Base-by-base conservation (phyloP, 2,113 vertebrate species). In the Gambusia affinis region DNA sequence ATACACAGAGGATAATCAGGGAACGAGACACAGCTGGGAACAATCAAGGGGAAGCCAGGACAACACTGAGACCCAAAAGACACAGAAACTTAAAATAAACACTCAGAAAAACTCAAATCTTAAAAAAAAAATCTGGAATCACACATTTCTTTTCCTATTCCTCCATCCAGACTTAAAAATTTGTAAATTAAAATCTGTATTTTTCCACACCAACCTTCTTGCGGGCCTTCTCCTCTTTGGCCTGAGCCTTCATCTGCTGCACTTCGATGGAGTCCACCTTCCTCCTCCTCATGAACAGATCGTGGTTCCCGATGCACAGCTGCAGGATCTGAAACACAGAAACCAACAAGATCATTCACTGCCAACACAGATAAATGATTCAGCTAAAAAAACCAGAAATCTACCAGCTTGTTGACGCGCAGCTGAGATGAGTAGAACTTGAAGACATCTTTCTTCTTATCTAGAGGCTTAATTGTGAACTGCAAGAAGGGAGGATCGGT, bases 181-280 rank as follows among this genome's bases (percentile, higher is more conserved):
- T 3, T 2, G 1, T 57, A n/a, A 54, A 57, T n/a, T 10, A n/a
- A 57, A 57, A n/a, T n/a, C 22, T 0, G 10, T 57, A 24, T 11
- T 24, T 54, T n/a, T 11, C 24, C 24, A 8, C 8, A 7, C 5
- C 27, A 30, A 97, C 96, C 95, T 97, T 96, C 92, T 97, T 97
- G 24, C 96, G 95, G 1, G 96, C 95, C 84, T 96, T 97, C 91
- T 97, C 96, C 82, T 97, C 96, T 88, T 95, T 96, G 69, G 96
- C 96, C 81, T 97, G 96, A 86, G 96, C 95, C 91, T 97, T 97
- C 96, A 97, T 97, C 79, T 97, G 96, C 87, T 98, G 96, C 80
- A 96, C 96, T 86, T 98, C 97, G 37, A 96, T 94, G 11, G 96
- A 96, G 78, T 97, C 96, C 73, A 97, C 97, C 88, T 97, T 97